Evolutionary conservation across 2,888 invertebrate genomes (phyloP).

Genomic region (Caenorhabditis doughertyi): DNA sequence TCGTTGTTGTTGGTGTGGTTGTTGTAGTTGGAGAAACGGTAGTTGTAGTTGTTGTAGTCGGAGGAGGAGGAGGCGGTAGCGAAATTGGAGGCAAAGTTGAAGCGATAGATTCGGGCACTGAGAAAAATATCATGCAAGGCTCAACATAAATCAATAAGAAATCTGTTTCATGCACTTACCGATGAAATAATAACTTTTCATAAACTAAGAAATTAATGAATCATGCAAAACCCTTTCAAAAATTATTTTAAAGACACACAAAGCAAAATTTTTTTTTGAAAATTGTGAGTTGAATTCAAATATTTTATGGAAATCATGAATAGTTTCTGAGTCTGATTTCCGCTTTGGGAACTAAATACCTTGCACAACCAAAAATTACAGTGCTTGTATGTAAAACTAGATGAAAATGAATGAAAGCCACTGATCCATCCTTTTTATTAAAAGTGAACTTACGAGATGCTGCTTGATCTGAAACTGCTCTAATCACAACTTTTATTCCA

Average conservation of each 20-base stretch:
- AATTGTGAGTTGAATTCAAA: too few relatives aligned
- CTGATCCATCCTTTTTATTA: conserved; percentile 11
- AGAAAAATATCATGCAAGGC: conserved; percentile 32
- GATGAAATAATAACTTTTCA: not conserved
- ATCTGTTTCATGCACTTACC: too few relatives aligned
- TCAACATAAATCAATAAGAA: not conserved
- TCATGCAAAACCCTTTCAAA: too few relatives aligned
- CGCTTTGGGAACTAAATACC: too few relatives aligned
- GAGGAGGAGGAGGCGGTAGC: conserved; percentile 41
- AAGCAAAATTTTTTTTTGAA: too few relatives aligned
- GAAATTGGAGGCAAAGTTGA: conserved; percentile 49
- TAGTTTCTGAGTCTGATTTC: too few relatives aligned
- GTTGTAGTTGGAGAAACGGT: not conserved
- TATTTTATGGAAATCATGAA: too few relatives aligned
- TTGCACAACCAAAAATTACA: too few relatives aligned
- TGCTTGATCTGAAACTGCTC: conserved; percentile 74
- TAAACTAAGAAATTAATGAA: too few relatives aligned
- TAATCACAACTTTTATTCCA: conserved; percentile 81
- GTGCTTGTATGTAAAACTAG: too few relatives aligned
- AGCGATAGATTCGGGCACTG: conserved; percentile 48
- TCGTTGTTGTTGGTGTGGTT: conserved; percentile 39
- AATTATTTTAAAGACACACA: too few relatives aligned
- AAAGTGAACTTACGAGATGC: conserved; percentile 19
- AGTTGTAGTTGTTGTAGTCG: conserved; percentile 44
- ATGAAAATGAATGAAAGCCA: not conserved